These are phyloP conservation scores for Nematostella vectensis DNA, from an alignment of 92 coral and sea anemone species.

Conservation along the genomic window DNA sequence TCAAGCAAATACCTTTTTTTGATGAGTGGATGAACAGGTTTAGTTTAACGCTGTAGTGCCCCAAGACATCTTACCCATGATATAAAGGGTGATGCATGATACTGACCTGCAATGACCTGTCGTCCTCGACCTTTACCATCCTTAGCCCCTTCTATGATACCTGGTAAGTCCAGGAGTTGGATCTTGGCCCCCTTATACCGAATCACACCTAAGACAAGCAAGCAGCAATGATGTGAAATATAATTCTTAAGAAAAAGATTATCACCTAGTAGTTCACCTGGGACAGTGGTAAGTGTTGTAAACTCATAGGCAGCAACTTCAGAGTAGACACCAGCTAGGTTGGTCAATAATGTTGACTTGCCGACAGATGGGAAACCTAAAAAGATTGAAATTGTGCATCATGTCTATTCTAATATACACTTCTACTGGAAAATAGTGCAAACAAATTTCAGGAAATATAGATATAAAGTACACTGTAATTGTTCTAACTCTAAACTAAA, in stretches of 20 bases:
- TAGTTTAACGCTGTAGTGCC: too few relatives aligned
- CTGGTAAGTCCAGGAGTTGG: constrained; percentile 91
- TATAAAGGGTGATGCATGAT: not conserved
- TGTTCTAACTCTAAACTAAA: too few relatives aligned
- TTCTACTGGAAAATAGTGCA: not conserved
- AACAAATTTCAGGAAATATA: not conserved
- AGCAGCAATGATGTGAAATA: too few relatives aligned
- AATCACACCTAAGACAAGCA: constrained; percentile 72
- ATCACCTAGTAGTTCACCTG: too few relatives aligned
- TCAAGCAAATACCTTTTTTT: too few relatives aligned
- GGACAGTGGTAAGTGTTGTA: constrained; percentile 97
- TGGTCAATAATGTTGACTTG: constrained; percentile 88
- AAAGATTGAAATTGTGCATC: not conserved
- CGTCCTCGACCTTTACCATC: constrained; percentile 99
- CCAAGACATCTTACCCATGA: too few relatives aligned
- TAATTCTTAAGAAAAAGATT: too few relatives aligned
- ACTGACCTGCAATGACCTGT: constrained; percentile 92
- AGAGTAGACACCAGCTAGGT: constrained; percentile 96
- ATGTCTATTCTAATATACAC: not conserved
- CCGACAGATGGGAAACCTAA: constrained; percentile 97
- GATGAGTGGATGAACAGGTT: too few relatives aligned
- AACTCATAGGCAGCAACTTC: constrained; percentile 99
- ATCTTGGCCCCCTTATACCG: constrained; percentile 95
- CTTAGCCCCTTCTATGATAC: constrained; percentile 98
- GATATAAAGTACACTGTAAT: not conserved